Base-by-base conservation (phyloP, 1,140 invertebrate species). In the Eumeta japonica region DNA sequence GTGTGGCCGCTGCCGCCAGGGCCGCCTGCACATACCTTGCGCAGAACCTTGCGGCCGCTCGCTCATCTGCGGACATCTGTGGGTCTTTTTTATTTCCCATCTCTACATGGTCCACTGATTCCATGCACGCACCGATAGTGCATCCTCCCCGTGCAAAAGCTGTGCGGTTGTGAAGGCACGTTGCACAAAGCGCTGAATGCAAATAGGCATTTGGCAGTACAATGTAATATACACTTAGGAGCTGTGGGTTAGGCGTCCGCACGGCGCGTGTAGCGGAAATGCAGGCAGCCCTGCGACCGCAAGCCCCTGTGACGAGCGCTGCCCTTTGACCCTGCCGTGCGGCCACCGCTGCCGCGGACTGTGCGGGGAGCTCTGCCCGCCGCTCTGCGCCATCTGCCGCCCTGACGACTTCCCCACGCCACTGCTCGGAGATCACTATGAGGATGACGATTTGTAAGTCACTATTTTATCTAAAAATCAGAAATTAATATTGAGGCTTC, bases 1-100 rank as follows among this genome's bases (percentile, higher is more conserved):
- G 2, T 86, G 84, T 62, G 75, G 78, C 3, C 24, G 49, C 24
- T 88, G 86, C 52, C 56, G 49, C 5, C 78, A 80, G 50, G 82
- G 83, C 12, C 70, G 83, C 12, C 58, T 88, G 33, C 86, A 89
- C 60, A 47, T 32, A 38, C 59, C 55, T 28, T 89, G 87, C 63
- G 46, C 52, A 18, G 70, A 83, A 43, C 62, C 73, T 14, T 88
- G 86, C 62, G 70, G 78, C 19, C 62, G 75, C 32, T 45, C 46
- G 7, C 70, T 80, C 24, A 81, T 88, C 36, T 89, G 87, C 64
- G 80, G 79, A 28, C 86, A 89, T 54, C 52, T 60, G 76, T 89
- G 85, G 61, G 63, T n/a, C n/a, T n/a, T n/a, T n/a, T n/a, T n/a
- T n/a, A n/a, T n/a, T n/a, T n/a, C n/a, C n/a, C n/a, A n/a, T n/a